Conservation (phyloP, 2,888 invertebrate genomes). For the Parasteatoda lunata region DNA sequence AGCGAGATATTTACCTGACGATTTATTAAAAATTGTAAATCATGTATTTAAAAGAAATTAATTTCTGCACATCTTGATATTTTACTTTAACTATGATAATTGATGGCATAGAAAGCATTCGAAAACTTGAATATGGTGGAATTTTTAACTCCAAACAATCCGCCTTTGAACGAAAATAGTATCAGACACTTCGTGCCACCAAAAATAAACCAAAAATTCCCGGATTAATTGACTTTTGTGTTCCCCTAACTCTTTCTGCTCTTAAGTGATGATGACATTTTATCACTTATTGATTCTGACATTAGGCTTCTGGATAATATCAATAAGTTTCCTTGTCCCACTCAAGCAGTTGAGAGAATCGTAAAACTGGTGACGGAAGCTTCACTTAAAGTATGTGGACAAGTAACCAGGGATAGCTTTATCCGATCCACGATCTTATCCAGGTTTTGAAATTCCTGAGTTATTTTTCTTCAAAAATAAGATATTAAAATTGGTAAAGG, state of each 20-base stretch:
- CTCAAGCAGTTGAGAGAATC: not conserved
- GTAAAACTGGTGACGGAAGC: slow-evolving; percentile 6
- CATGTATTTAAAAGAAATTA: not conserved
- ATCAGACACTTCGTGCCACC: not conserved
- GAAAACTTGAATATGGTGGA: not conserved
- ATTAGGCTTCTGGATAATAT: too few species aligned
- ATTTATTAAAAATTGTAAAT: not conserved
- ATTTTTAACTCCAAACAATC: not conserved
- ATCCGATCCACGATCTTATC: slow-evolving; percentile 3
- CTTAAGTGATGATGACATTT: not conserved
- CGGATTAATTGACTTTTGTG: not conserved
- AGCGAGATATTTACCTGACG: not conserved
- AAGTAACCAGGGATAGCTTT: slow-evolving; percentile 1
- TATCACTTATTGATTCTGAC: not conserved
- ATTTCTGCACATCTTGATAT: not conserved
- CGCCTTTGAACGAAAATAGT: not conserved
- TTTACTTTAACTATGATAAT: slow-evolving; percentile 1
- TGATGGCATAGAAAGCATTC: not conserved
- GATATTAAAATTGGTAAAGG: too few species aligned
- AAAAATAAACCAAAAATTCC: not conserved
- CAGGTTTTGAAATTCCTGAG: not conserved
- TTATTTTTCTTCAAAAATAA: too few species aligned
- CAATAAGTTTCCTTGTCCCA: not conserved
- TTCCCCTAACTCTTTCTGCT: not conserved
- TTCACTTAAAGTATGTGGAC: slow-evolving; percentile 1